Evolutionary conservation across 2,113 vertebrate species (phyloP), one percentile per base, ranked within the genome.

Genomic region (Anhinga rufa): DNA sequence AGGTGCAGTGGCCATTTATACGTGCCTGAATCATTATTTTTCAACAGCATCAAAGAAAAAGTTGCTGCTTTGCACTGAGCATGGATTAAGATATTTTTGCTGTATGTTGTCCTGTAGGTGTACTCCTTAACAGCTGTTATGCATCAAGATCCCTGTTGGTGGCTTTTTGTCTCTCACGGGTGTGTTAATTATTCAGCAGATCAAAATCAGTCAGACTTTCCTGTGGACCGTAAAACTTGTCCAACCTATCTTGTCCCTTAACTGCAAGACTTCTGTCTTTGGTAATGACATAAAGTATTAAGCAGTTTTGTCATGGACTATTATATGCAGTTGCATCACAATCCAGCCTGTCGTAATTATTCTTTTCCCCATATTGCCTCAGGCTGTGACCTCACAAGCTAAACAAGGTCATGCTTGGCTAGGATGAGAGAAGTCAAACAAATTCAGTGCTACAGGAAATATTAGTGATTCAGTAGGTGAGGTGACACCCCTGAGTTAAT

Each of bases 261-360:
- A 65, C 52, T 93, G 54, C 25, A 65, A 87, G 49, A 78, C 54
- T 71, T 51, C 77, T 84, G 68, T 81, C 69, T 75, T 76, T 84
- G 28, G 22, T 69, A 76, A n/a, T 91, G 40, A 77, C 74, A 80
- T 78, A 69, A 92, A 58, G 76, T 38, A 84, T 86, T 91, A 89
- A 86, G 44, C 60, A 52, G 52, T 88, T 91, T 86, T 92, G 44
- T 86, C 48, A 46, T 89, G 49, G 83, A 82, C 90, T 84, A 19
- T 84, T 70, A 80, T 70, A 80, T 62, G 51, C 61, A 87, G 77
- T 82, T 96, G 77, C 95, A 85, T 94, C 89, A 89, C 57, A 85
- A 42, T 91, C 54, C 84, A 94, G 81, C 91, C 91, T 87, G 48
- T 95, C 70, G 95, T 77, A 93, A 95, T 96, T 91, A 92, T 94